A percentile compares a stretch with the other conserved stretches of the same genome.
phyloP scores from a whole-genome alignment of 92 coral and sea anemone genomes.

The Hydrozoanthus gracilis region DNA sequence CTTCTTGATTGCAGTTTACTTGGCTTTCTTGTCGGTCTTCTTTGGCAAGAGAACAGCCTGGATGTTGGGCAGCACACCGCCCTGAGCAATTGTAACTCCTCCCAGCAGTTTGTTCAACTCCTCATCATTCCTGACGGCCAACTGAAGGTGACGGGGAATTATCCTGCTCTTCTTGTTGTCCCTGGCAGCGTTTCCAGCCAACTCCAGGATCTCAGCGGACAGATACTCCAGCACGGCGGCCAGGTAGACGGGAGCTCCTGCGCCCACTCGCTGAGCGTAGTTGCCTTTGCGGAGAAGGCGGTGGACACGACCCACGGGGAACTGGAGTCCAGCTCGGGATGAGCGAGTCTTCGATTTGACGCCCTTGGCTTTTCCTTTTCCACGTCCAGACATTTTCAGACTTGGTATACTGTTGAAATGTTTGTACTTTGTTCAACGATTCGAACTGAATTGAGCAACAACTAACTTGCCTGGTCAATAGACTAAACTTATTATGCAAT shows the following conservation, averaged over 20 bases:
- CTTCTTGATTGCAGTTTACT: background rate
- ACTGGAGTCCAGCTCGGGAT: too few relatives aligned
- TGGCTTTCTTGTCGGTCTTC: constrained; percentile 33
- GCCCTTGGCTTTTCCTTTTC: constrained; percentile 43
- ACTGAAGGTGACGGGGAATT: background rate
- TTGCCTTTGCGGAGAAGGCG: background rate
- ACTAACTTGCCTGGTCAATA: background rate
- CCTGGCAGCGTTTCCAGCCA: background rate
- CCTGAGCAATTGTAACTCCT: too few relatives aligned
- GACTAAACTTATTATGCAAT: constrained; percentile 20
- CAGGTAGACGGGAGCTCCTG: too few relatives aligned
- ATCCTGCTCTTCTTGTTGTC: background rate
- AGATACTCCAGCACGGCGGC: too few relatives aligned
- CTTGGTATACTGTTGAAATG: background rate
- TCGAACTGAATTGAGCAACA: background rate
- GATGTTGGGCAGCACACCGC: too few relatives aligned
- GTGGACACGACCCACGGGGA: too few relatives aligned
- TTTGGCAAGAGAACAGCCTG: too few relatives aligned
- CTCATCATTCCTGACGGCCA: background rate
- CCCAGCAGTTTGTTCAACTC: constrained; percentile 47
- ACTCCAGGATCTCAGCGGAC: background rate
- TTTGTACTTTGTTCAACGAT: background rate
- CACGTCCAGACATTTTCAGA: background rate
- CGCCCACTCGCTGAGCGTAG: background rate
- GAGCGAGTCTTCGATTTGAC: constrained; percentile 70